phyloP scores from a whole-genome alignment of 2,888 invertebrate genomes.

The Chrysolina haemoptera region DNA sequence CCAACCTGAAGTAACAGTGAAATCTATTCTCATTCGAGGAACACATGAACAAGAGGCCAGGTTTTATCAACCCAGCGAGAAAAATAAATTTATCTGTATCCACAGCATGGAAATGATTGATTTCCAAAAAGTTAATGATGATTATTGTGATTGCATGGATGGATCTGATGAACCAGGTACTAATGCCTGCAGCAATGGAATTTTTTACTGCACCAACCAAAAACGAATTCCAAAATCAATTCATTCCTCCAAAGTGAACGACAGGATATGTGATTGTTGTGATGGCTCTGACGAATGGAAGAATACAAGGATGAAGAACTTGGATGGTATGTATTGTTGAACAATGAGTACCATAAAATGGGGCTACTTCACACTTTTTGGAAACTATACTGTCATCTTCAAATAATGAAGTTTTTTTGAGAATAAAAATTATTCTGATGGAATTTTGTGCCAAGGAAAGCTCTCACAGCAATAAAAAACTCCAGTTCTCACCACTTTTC shows the following conservation, averaged over 20 bases:
- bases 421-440: too few species aligned
- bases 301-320: slow-evolving; percentile 20
- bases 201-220: slow-evolving; percentile 91
- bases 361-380: too few species aligned
- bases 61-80: slow-evolving; percentile 39
- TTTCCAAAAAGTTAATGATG: slow-evolving; percentile 77
- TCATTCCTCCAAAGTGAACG: slow-evolving; percentile 89
- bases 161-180: slow-evolving; percentile 94
- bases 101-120: slow-evolving; percentile 43
- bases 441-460: too few species aligned
- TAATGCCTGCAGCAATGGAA: slow-evolving; percentile 90
- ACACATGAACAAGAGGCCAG: slow-evolving; percentile 40
- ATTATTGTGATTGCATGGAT: slow-evolving; percentile 95
- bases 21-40: slow-evolving; percentile 37
- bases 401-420: too few species aligned
- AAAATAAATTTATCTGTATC: slow-evolving; percentile 45
- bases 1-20: slow-evolving; percentile 28
- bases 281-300: slow-evolving; percentile 87
- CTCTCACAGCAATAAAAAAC: too few species aligned
- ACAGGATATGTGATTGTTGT: slow-evolving; percentile 95
- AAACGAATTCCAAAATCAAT: slow-evolving; percentile 64
- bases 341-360: too few species aligned
- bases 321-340: slow-evolving; percentile 28
- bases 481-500: too few species aligned
- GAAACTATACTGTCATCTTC: too few species aligned